Evolutionary conservation across 37 sponge, comb jelly and placozoan species (phyloP).

Genomic region (Chondrosia reniformis): DNA sequence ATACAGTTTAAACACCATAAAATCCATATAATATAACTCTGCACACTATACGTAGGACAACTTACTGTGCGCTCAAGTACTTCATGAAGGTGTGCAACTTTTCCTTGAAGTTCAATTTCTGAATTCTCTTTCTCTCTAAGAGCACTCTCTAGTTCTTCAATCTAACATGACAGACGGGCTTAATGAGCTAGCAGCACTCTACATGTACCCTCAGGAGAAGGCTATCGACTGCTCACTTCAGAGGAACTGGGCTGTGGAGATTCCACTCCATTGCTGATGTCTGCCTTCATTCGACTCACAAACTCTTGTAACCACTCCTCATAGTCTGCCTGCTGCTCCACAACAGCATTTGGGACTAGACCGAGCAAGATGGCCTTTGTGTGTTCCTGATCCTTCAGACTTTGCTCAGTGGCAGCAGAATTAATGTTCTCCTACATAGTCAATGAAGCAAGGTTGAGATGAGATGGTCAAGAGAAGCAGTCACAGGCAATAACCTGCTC

Average conservation of each 20-base stretch:
- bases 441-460: neutral
- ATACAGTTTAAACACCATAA: too few relatives aligned
- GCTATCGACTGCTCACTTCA: neutral
- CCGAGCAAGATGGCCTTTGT: neutral
- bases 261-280: neutral
- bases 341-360: neutral
- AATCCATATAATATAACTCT: too few relatives aligned
- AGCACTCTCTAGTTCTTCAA: slow-evolving; percentile 8
- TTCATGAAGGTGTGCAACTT: neutral
- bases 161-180: neutral
- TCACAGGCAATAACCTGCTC: neutral
- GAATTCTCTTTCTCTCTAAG: slow-evolving; percentile 11
- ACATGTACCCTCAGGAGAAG: neutral
- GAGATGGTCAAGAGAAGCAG: neutral
- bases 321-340: neutral
- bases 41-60: too few relatives aligned
- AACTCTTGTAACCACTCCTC: neutral
- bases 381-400: neutral
- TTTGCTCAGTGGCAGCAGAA: neutral
- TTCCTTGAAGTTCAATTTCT: neutral
- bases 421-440: neutral
- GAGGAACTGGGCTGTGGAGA: neutral
- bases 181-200: neutral
- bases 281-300: neutral
- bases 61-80: slow-evolving; percentile 16